Evolutionary conservation across 1,140 invertebrate genomes (phyloP), one percentile per base, ranked within the genome.

Genomic region (Heliconius nattereri): DNA sequence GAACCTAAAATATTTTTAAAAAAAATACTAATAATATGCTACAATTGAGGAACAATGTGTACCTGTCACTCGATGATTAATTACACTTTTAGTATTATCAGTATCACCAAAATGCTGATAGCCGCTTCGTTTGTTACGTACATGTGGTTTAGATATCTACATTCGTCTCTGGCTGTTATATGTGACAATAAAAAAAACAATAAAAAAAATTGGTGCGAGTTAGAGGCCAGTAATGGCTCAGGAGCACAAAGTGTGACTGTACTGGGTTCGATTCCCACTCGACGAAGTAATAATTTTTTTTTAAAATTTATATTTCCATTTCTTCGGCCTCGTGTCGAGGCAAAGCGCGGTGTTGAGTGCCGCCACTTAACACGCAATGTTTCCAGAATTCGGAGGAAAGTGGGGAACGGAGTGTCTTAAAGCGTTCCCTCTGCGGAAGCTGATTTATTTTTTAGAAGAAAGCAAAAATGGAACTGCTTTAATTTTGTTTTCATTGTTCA

Each of bases 11-110:
- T 23, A 26, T 60, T n/a, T 0, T 57, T 57, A n/a, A 0, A 19
- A 49, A 19, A 6, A 0, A n/a, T 23, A 6, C 7, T 60, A 16
- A 29, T 5, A 29, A 11, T 66, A 16, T 29, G 26, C 9, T 66
- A 29, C 13, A 66, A 29, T 66, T 66, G 60, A 60, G 8, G n/a
- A 29, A 66, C 60, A 29, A 16, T 66, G 23, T 13, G 26, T 66
- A 29, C 26, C 40, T 74, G 73, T 49, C 73, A 26, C 49, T 32
- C 23, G 73, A 52, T 52, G 45, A 74, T 74, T 49, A 74, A 74
- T 74, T 74, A 74, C 73, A 49, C 73, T 52, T 49, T 52, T 74
- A 74, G 20, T 26, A 32, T 74, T 52, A 49, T 74, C 40, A 26
- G 37, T 49, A 74, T 74, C 26, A 29, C 60, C 26, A n/a, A 29